These are phyloP conservation scores for Brachyistius frenatus DNA, from an alignment of 2,113 vertebrate species.

Conservation along the genomic window DNA sequence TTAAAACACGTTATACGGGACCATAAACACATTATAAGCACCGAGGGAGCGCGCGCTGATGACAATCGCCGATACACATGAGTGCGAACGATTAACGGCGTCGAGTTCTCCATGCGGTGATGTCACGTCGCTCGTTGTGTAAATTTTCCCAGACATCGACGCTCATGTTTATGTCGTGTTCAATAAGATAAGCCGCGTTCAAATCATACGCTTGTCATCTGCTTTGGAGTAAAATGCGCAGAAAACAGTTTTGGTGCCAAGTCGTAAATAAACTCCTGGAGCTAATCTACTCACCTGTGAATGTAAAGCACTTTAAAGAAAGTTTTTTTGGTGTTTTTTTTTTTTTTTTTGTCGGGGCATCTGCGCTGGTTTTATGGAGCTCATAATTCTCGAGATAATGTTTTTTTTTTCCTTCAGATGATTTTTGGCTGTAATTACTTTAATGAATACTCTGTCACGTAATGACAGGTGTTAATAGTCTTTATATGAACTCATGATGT, in stretches of 20 bases:
- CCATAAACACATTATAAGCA: conserved; percentile 58
- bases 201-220: conserved; percentile 34
- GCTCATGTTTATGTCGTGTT: conserved; percentile 32
- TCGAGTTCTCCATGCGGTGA: conserved; percentile 37
- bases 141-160: conserved; percentile 9
- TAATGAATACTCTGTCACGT: neutral
- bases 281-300: conserved; percentile 11
- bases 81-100: conserved; percentile 46
- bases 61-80: conserved; percentile 32
- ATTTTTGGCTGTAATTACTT: conserved; percentile 5
- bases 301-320: too few species aligned
- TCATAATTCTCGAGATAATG: conserved; percentile 19
- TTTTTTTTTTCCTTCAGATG: neutral
- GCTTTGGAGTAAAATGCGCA: conserved; percentile 13
- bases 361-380: conserved; percentile 42
- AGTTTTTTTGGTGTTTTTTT: too few species aligned
- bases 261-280: conserved; percentile 39
- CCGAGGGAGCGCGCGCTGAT: conserved; percentile 21
- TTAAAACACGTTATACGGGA: conserved; percentile 46
- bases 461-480: conserved; percentile 10
- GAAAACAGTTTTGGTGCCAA: conserved; percentile 1
- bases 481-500: conserved; percentile 17
- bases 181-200: conserved; percentile 31
- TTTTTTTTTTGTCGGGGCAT: neutral
- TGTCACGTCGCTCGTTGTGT: conserved; percentile 26